Evolutionary conservation across 2,113 vertebrate species (phyloP).

Genomic region (Proteles cristata): DNA sequence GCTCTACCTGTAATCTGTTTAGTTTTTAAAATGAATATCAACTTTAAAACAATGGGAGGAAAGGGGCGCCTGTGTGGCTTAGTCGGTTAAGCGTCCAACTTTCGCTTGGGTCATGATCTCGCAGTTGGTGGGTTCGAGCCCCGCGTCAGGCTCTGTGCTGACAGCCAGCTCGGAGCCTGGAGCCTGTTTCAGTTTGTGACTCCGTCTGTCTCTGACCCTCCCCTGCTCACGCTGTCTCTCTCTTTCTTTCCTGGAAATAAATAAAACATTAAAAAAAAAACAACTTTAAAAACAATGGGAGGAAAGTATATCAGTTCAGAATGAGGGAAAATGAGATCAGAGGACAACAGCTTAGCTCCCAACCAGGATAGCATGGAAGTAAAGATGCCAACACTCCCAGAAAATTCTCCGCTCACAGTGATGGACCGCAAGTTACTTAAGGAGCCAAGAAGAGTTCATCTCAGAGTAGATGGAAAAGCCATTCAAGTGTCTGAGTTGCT

Average conservation of each 20-base stretch:
- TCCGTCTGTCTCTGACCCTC: too few species aligned
- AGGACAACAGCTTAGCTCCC: background rate
- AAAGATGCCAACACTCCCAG: background rate
- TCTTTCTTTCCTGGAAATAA: too few species aligned
- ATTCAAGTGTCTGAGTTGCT: background rate
- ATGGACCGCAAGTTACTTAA: background rate
- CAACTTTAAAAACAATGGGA: background rate
- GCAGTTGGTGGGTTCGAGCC: too few species aligned
- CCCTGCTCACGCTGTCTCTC: too few species aligned
- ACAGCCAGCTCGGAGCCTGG: too few species aligned
- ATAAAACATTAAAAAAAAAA: too few species aligned
- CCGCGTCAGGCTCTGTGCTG: too few species aligned
- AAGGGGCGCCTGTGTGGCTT: too few species aligned
- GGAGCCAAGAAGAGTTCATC: background rate
- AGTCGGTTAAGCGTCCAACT: too few species aligned
- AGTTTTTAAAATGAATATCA: background rate
- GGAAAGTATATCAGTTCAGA: too few species aligned
- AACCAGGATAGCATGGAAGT: background rate
- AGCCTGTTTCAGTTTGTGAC: too few species aligned
- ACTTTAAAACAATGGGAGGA: background rate
- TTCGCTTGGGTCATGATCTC: too few species aligned
- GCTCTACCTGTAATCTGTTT: background rate
- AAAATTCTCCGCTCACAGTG: background rate
- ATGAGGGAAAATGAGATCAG: background rate
- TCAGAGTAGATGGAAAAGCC: background rate